These are phyloP conservation scores for Ridgeia piscesae DNA, from an alignment of 1,140 invertebrate species.

Conservation along the genomic window DNA sequence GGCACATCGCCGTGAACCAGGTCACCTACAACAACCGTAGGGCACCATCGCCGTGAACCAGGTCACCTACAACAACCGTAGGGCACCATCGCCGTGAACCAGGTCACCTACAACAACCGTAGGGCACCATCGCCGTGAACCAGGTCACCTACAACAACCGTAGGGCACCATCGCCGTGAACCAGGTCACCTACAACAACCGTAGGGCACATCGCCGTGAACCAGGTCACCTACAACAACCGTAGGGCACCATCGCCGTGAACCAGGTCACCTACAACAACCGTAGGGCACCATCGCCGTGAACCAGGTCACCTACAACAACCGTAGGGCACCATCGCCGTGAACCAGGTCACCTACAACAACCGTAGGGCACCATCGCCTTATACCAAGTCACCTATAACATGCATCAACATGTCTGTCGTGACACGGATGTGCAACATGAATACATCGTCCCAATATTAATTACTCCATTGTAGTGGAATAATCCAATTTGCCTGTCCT, in stretches of 20 bases:
- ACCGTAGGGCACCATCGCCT: neutral
- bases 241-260: neutral
- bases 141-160: neutral
- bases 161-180: neutral
- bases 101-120: neutral
- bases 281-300: neutral
- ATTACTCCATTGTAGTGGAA: too few relatives aligned
- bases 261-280: neutral
- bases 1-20: neutral
- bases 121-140: neutral
- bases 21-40: neutral
- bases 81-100: neutral
- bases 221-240: neutral
- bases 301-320: neutral
- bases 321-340: neutral
- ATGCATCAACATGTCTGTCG: neutral
- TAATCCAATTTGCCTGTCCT: too few relatives aligned
- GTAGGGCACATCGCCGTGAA: neutral
- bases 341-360: neutral
- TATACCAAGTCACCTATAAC: neutral
- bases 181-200: neutral
- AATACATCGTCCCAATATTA: neutral
- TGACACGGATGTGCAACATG: neutral
- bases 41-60: neutral
- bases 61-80: neutral